Conservation (phyloP, 2,797 vertebrate genomes). For the Sebastes oblongus region DNA sequence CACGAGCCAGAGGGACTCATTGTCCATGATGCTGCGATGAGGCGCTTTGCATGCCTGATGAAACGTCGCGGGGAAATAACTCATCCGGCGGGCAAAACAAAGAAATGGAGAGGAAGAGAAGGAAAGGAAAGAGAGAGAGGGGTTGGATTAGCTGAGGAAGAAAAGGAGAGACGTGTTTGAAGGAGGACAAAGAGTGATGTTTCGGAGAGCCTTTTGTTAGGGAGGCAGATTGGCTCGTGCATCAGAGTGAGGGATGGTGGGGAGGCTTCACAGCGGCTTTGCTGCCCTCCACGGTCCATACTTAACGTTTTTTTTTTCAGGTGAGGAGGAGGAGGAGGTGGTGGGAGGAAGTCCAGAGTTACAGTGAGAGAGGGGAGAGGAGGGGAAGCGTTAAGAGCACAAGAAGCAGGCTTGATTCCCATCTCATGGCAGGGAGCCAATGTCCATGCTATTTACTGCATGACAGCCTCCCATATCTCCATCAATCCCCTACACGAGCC, state of each 20-base stretch:
- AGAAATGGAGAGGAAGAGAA: slow-evolving; percentile 6
- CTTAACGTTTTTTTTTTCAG: slow-evolving; percentile 7
- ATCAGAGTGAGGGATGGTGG: slow-evolving; percentile 26
- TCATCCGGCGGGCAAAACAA: slow-evolving; percentile 39
- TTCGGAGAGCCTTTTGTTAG: slow-evolving; percentile 18
- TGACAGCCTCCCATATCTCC: slow-evolving; percentile 71
- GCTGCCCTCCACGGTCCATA: not conserved
- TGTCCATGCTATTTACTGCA: slow-evolving; percentile 74
- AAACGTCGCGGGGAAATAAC: slow-evolving; percentile 40
- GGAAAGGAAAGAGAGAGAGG: not conserved
- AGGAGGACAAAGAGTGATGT: slow-evolving; percentile 36
- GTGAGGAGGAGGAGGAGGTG: not conserved
- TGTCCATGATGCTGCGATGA: slow-evolving; percentile 53
- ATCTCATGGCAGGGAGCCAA: slow-evolving; percentile 59
- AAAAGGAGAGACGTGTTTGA: not conserved
- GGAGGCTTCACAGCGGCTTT: not conserved
- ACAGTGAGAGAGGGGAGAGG: not conserved
- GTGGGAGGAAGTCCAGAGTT: not conserved
- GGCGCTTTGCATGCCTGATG: slow-evolving; percentile 64
- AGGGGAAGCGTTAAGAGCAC: slow-evolving; percentile 18
- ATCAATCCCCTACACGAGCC: slow-evolving; percentile 59
- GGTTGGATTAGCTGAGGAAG: not conserved
- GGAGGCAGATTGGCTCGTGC: slow-evolving; percentile 29
- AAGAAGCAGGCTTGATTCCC: slow-evolving; percentile 50
- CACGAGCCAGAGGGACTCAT: slow-evolving; percentile 56